These are phyloP conservation scores for Sardinella longiceps DNA, from an alignment of 2,797 vertebrate genomes.

Conservation along the genomic window DNA sequence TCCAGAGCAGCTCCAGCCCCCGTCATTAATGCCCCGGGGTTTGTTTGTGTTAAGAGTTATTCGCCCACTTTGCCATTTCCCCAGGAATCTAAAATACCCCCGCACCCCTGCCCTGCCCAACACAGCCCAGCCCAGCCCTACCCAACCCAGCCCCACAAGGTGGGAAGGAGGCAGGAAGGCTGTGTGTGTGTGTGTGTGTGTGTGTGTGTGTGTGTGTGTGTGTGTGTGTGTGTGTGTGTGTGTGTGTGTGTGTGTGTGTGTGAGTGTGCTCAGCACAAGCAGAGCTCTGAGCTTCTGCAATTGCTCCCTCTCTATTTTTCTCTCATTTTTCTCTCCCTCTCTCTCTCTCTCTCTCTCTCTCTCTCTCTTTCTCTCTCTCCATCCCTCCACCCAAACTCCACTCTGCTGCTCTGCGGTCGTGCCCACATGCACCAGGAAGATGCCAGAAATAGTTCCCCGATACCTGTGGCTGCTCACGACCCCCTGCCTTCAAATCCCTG, in stretches of 20 bases:
- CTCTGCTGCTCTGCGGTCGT: conserved; percentile 55
- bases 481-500: conserved; percentile 34
- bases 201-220: conserved; percentile 41
- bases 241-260: background rate
- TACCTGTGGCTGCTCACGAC: conserved; percentile 45
- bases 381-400: conserved; percentile 43
- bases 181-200: too few relatives aligned
- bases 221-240: background rate
- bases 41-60: conserved; percentile 76
- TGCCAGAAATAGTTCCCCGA: conserved; percentile 70
- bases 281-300: conserved; percentile 52
- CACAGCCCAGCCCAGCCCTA: background rate
- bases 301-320: conserved; percentile 28
- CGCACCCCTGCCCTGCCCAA: conserved; percentile 50
- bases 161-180: background rate
- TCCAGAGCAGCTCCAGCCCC: conserved; percentile 68
- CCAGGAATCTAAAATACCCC: conserved; percentile 75
- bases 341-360: background rate
- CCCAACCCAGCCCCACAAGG: background rate
- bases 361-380: background rate
- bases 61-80: conserved; percentile 77
- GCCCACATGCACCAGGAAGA: conserved; percentile 62
- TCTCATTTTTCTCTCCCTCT: background rate
- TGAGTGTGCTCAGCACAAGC: conserved; percentile 65
- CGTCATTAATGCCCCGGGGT: conserved; percentile 71